Evolutionary conservation across 2,888 invertebrate genomes (phyloP).

Genomic region (Alsophila aescularia): DNA sequence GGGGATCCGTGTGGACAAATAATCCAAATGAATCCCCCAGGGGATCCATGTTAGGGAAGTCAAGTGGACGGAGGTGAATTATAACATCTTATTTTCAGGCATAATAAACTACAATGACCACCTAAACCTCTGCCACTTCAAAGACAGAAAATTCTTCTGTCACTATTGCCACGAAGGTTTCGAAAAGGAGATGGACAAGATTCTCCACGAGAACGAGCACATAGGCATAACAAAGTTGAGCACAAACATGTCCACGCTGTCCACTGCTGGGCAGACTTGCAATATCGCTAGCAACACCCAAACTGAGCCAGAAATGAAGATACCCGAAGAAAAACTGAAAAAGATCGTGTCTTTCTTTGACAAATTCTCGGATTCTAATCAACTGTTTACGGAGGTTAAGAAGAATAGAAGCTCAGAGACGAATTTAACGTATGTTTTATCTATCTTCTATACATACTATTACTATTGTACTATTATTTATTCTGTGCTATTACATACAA

Average conservation of each 20-base stretch:
- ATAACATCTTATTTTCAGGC: too few relatives aligned
- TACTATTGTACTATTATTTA: too few relatives aligned
- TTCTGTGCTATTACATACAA: too few relatives aligned
- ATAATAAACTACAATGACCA: constrained; percentile 80
- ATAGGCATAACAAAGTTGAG: constrained; percentile 62
- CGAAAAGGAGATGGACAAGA: constrained; percentile 57
- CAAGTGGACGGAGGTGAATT: too few relatives aligned
- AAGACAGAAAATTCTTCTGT: constrained; percentile 61
- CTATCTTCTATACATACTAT: not conserved
- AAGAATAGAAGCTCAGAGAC: constrained; percentile 56
- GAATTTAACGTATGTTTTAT: constrained; percentile 40
- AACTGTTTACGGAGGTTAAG: constrained; percentile 55
- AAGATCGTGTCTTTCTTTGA: constrained; percentile 77
- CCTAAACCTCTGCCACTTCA: constrained; percentile 70
- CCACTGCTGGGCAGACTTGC: constrained; percentile 34
- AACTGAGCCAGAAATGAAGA: constrained; percentile 60
- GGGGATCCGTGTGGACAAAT: too few relatives aligned
- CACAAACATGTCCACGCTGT: constrained; percentile 32
- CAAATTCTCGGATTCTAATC: constrained; percentile 61
- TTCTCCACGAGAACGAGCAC: constrained; percentile 69
- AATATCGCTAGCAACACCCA: constrained; percentile 61
- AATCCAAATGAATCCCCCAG: too few relatives aligned
- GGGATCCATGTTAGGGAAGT: too few relatives aligned
- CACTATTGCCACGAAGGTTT: constrained; percentile 78
- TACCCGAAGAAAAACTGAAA: constrained; percentile 70